Percentiles rank a stretch among this genome's conserved stretches.
Conservation (phyloP, 1,140 invertebrate genomes). For the Cardiocondyla obscurior region DNA sequence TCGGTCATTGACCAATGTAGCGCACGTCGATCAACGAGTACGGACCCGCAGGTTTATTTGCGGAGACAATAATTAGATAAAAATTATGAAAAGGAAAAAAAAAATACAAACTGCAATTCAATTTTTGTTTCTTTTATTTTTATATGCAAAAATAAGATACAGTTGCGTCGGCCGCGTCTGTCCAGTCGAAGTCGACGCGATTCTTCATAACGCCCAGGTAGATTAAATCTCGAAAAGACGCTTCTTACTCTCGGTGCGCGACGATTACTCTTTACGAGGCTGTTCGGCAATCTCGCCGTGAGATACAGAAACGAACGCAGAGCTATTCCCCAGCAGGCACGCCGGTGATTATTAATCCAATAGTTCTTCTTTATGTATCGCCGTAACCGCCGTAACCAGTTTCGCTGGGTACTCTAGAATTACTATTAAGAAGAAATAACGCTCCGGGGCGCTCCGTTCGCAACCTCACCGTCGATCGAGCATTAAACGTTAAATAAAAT, state of each 20-base stretch:
- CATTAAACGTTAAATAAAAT: constrained; percentile 62
- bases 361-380: constrained; percentile 58
- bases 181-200: neutral
- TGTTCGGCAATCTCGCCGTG: constrained; percentile 38
- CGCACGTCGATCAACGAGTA: neutral
- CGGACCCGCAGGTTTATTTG: neutral
- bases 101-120: neutral
- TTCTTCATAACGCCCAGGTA: neutral
- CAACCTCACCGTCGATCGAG: neutral
- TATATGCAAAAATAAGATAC: neutral
- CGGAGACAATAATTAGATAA: neutral
- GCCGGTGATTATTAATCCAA: constrained; percentile 64
- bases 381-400: constrained; percentile 50
- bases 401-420: constrained; percentile 49
- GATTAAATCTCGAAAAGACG: neutral
- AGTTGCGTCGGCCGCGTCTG: neutral
- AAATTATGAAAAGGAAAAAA: neutral
- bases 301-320: constrained; percentile 47
- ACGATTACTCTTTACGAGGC: constrained; percentile 33
- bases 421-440: constrained; percentile 61
- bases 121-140: neutral
- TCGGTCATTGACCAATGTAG: neutral
- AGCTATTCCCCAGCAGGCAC: constrained; percentile 43
- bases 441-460: constrained; percentile 3
- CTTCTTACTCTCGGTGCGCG: constrained; percentile 2